Conservation (phyloP, 2,797 vertebrate genomes). For the Cryptoblepharus egeriae region DNA sequence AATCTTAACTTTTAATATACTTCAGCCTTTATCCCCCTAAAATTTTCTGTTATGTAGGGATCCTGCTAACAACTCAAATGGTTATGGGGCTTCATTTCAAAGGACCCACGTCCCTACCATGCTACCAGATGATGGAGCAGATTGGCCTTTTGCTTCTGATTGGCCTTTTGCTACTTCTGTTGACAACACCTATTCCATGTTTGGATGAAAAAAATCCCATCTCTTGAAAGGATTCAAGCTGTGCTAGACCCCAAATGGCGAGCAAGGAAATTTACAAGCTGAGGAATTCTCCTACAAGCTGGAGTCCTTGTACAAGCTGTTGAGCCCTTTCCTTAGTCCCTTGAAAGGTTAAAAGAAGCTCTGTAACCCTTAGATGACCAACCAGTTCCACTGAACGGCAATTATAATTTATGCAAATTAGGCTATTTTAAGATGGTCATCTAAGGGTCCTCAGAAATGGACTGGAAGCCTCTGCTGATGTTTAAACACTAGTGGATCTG, state of each 20-base stretch:
- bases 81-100: slow-evolving; percentile 61
- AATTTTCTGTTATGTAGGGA: slow-evolving; percentile 64
- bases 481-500: no score
- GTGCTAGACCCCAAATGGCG: neutral
- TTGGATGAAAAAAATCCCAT: slow-evolving; percentile 42
- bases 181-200: slow-evolving; percentile 57
- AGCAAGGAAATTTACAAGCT: neutral
- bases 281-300: neutral
- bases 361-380: no score
- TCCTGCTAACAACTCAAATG: slow-evolving; percentile 62
- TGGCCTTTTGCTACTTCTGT: slow-evolving; percentile 55
- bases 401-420: no score
- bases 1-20: slow-evolving; percentile 72
- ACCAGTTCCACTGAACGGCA: no score
- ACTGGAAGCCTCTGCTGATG: no score
- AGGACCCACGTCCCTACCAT: slow-evolving; percentile 39
- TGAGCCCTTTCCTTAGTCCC: slow-evolving; percentile 57
- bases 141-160: slow-evolving; percentile 61
- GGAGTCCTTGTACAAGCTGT: slow-evolving; percentile 48
- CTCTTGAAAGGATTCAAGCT: slow-evolving; percentile 46
- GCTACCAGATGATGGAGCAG: slow-evolving; percentile 44
- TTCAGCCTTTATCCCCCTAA: slow-evolving; percentile 69
- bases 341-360: no score
- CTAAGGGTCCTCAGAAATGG: no score
- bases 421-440: no score